Percentiles rank a stretch among this genome's conserved stretches.
Evolutionary conservation across 2,888 invertebrate genomes (phyloP).

Genomic region (Carpatolechia fugitivella): DNA sequence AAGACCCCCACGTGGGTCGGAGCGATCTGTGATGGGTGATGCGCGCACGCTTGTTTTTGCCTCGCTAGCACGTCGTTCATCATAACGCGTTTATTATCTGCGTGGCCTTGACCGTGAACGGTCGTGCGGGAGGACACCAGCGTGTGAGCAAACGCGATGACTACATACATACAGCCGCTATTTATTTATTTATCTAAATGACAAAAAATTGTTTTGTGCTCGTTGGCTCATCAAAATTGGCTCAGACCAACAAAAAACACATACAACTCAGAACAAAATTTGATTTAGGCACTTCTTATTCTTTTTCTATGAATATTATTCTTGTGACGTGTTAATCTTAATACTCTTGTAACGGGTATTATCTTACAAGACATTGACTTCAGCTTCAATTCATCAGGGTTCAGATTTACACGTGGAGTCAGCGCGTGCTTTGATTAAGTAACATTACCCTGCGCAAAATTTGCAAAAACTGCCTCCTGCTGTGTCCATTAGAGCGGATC

Average conservation of each 20-base stretch:
- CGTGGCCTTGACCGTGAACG: conserved; percentile 78
- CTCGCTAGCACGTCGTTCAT: conserved; percentile 65
- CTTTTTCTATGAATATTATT: background rate
- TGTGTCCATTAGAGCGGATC: conserved; percentile 40
- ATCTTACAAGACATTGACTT: background rate
- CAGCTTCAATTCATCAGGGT: background rate
- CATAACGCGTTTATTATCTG: conserved; percentile 70
- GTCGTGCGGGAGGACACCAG: conserved; percentile 57
- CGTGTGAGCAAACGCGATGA: conserved; percentile 52
- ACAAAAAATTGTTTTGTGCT: conserved; percentile 44
- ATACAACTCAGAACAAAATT: conserved; percentile 20
- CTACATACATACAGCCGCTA: conserved; percentile 33
- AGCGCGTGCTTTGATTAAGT: conserved; percentile 12
- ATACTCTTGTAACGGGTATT: background rate
- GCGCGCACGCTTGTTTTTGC: conserved; percentile 57
- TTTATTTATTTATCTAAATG: conserved; percentile 40
- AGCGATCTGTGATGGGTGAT: conserved; percentile 15
- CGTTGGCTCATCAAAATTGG: conserved; percentile 30
- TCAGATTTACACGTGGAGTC: conserved; percentile 9
- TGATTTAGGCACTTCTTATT: background rate
- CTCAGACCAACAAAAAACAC: conserved; percentile 30
- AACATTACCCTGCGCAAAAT: conserved; percentile 1
- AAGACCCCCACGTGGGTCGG: conserved; percentile 65
- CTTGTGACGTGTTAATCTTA: background rate
- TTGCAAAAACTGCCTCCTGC: conserved; percentile 37